Evolutionary conservation across 2,888 invertebrate species (phyloP).

Genomic region (Acanthosepion esculentum): DNA sequence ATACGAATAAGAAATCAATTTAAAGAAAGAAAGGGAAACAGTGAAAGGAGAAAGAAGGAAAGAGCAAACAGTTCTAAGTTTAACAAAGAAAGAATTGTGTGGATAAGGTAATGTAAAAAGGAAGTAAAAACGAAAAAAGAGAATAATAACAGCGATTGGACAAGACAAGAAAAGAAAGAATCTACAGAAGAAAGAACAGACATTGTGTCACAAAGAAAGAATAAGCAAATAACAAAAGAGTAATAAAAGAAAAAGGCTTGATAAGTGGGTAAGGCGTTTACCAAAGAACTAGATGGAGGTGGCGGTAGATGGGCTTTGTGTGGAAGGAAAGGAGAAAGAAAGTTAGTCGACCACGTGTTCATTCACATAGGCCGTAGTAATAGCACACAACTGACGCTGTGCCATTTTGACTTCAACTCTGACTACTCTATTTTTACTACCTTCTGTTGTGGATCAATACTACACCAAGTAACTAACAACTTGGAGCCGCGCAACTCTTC

Average conservation of each 20-base stretch:
- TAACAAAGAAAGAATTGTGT: too few species aligned
- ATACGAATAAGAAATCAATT: background rate
- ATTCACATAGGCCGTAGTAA: slow-evolving; percentile 33
- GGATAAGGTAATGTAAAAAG: too few species aligned
- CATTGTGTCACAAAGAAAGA: background rate
- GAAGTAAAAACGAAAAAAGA: background rate
- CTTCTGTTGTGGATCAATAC: slow-evolving; percentile 18
- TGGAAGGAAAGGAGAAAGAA: background rate
- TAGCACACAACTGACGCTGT: background rate
- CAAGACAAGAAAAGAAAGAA: background rate
- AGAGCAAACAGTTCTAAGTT: too few species aligned
- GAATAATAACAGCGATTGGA: background rate
- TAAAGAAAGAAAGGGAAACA: background rate
- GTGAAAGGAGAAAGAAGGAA: background rate
- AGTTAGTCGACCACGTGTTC: slow-evolving; percentile 15
- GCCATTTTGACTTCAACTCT: background rate
- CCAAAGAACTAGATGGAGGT: background rate
- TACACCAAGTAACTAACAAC: slow-evolving; percentile 33
- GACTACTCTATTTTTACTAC: background rate
- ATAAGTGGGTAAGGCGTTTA: background rate
- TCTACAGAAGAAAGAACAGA: background rate
- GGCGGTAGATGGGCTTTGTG: background rate
- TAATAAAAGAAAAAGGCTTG: background rate
- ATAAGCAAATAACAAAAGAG: background rate
- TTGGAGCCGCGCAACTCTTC: background rate